phyloP scores from a whole-genome alignment of 2,888 invertebrate species.

The Beris chalybata region DNA sequence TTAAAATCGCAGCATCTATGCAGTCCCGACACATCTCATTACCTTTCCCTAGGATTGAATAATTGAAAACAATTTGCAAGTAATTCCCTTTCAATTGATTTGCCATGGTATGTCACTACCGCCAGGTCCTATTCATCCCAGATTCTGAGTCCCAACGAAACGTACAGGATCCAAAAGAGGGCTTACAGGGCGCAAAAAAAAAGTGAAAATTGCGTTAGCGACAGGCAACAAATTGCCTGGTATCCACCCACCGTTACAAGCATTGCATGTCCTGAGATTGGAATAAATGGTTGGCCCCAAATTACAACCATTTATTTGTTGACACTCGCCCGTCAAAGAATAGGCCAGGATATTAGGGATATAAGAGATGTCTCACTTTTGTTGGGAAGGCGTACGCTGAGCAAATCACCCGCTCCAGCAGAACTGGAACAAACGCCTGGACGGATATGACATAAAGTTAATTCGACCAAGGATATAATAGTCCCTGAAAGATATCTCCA shows the following conservation, averaged over 20 bases:
- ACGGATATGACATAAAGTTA: constrained; percentile 35
- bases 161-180: not conserved
- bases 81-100: constrained; percentile 39
- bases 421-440: not conserved
- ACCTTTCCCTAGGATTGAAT: constrained; percentile 35
- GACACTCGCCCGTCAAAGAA: constrained; percentile 31
- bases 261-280: constrained; percentile 16
- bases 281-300: constrained; percentile 22
- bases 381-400: constrained; percentile 5
- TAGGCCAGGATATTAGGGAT: constrained; percentile 34
- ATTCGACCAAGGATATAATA: constrained; percentile 22
- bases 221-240: constrained; percentile 26
- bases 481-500: constrained; percentile 9
- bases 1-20: constrained; percentile 22
- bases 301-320: constrained; percentile 39
- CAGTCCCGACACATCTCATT: constrained; percentile 17
- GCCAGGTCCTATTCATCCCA: not conserved
- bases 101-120: constrained; percentile 18
- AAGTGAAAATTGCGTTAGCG: constrained; percentile 23
- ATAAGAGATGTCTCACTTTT: constrained; percentile 30
- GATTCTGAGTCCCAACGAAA: not conserved
- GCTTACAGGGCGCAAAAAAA: constrained; percentile 15
- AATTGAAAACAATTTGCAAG: constrained; percentile 39
- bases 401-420: not conserved
- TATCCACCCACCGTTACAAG: not conserved